Base-by-base conservation (phyloP, 2,888 invertebrate species). In the Cylindroiulus punctatus region DNA sequence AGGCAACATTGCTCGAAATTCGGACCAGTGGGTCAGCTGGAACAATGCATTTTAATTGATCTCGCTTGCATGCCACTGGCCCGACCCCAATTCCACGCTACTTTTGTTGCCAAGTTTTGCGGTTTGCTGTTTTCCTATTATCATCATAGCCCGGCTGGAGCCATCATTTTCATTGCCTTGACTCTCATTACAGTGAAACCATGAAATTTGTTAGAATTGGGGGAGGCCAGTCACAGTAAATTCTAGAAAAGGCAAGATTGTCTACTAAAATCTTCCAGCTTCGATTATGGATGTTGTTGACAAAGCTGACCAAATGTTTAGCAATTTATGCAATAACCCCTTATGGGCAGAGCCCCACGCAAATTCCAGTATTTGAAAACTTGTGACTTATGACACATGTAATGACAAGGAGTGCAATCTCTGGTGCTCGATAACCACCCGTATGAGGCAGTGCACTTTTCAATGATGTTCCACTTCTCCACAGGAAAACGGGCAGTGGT, bases 401-500 rank as follows among this genome's bases (percentile, higher is more conserved):
- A 12, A 47, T 47, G 47, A 12, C 17, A 17, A 14, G 17, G 12
- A 47, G 14, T 44, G 8, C 44, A 44, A 44, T 44, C 44, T 2
- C 2, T 44, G 44, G 14, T 44, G 44, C 14, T 14, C 44, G n/a
- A n/a, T n/a, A 44, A 44, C 44, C 1, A 2, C 44, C 44, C 8
- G 14, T 44, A 2, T 14, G 44, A 47, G 36, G 7, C 36, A 36
- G 36, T 47, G 47, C 47, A 47, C 10, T 47, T 10, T 3, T 47
- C 3, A 47, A 47, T 3, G 14, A 47, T 47, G 14, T 81, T 81
- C n/a, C 8, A 32, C 81, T 81, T 36, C 36, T 36, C 36, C 14
- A 22, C 42, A 85, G 85, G 85, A 14, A 85, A 85, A 57, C 30
- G 85, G 32, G 30, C 30, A 44, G 86, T 42, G 22, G 32, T 36